A percentile compares a stretch with the other conserved stretches of the same genome.
Evolutionary conservation across 2,797 vertebrate species (phyloP).

Genomic region (Clarias fuscus): DNA sequence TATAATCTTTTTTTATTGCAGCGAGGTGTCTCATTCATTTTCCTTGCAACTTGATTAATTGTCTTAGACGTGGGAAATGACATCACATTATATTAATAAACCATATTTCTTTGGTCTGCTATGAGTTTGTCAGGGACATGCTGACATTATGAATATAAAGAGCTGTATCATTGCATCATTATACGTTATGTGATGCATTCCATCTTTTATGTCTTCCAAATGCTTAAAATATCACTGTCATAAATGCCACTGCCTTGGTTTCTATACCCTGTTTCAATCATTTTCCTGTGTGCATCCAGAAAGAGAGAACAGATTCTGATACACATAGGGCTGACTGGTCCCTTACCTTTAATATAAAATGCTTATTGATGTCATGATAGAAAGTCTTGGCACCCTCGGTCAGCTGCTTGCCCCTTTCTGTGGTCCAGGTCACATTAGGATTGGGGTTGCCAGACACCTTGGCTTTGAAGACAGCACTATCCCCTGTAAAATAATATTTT

Average conservation of each 20-base stretch:
- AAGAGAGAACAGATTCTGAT: neutral
- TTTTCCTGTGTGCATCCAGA: neutral
- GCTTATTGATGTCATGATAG: neutral
- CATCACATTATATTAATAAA: slow-evolving; percentile 22
- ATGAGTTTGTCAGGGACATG: neutral
- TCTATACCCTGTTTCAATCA: neutral
- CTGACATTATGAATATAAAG: slow-evolving; percentile 3
- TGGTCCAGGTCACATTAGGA: neutral
- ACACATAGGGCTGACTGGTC: neutral
- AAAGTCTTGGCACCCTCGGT: slow-evolving; percentile 1
- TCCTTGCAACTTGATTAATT: slow-evolving; percentile 7
- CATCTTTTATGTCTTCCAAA: slow-evolving; percentile 11
- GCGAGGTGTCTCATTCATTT: neutral
- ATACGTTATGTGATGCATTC: neutral
- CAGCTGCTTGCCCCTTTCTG: neutral
- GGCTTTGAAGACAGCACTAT: slow-evolving; percentile 7
- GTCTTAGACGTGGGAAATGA: neutral
- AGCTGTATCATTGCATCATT: neutral
- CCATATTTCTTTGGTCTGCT: neutral
- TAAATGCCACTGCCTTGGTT: slow-evolving; percentile 19
- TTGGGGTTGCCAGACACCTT: slow-evolving; percentile 5
- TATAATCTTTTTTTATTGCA: slow-evolving; percentile 9
- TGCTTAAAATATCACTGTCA: slow-evolving; percentile 11
- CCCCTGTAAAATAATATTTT: neutral
- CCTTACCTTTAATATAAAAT: slow-evolving; percentile 4